Conservation (phyloP, 2,888 invertebrate species). For the Hypercompe scribonia region DNA sequence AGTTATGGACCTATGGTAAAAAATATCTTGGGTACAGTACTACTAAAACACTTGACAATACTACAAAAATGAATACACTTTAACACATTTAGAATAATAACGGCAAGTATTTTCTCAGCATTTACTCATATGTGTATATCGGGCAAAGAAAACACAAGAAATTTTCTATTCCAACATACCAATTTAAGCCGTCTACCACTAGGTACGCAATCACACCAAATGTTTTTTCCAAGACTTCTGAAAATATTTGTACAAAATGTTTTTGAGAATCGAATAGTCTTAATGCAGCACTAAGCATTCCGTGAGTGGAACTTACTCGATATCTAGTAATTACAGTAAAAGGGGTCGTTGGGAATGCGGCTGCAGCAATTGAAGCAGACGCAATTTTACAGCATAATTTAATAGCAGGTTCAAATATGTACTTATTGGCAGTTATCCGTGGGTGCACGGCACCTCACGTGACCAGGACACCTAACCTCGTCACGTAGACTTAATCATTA, state of each 20-base stretch:
- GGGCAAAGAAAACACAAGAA: neutral
- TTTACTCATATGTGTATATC: neutral
- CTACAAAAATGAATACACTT: too few relatives aligned
- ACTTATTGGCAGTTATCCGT: conserved; percentile 76
- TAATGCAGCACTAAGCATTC: conserved; percentile 52
- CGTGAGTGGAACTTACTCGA: conserved; percentile 60
- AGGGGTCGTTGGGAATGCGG: conserved; percentile 68
- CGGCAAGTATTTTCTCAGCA: too few relatives aligned
- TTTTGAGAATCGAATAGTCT: neutral
- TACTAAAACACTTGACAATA: too few relatives aligned
- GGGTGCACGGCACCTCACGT: conserved; percentile 74
- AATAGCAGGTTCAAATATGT: conserved; percentile 68
- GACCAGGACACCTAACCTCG: conserved; percentile 62
- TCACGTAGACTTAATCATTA: conserved; percentile 46
- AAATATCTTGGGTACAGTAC: too few relatives aligned
- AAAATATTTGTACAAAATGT: neutral
- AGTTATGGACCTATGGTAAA: too few relatives aligned
- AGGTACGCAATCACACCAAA: neutral
- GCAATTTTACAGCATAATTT: conserved; percentile 56
- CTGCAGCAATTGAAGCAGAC: conserved; percentile 60
- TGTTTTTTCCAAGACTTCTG: neutral
- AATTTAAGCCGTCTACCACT: neutral
- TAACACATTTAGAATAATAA: too few relatives aligned
- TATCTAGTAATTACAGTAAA: conserved; percentile 69
- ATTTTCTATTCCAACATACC: neutral